Evolutionary conservation across 2,888 invertebrate genomes (phyloP), one percentile per base, ranked within the genome.

Genomic region (Melieria omissa): DNA sequence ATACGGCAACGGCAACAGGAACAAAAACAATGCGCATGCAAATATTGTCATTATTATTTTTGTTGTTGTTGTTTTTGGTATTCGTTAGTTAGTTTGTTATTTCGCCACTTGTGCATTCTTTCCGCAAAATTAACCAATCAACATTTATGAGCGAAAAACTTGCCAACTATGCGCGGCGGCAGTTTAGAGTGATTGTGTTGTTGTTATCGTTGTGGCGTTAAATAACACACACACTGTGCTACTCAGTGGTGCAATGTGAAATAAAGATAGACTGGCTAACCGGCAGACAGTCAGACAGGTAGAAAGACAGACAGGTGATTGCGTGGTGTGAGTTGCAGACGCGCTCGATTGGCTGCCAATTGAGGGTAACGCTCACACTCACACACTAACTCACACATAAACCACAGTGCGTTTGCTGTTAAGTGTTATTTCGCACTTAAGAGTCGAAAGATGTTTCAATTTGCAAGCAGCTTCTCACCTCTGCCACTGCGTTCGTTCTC

Each of bases 391-490:
- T 55, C 62, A 55, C 9, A 14, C 54, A 70, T 62, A 29, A 29
- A 29, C 29, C 29, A 29, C 29, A 29, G 29, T 29, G 29, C 29
- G 29, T 29, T 29, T 62, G 55, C 58, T 16, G 67, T 58, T 67
- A 73, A 73, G 73, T 76, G 74, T 75, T 75, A 75, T 78, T 80
- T 80, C 76, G 74, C 80, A 79, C 79, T 78, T 78, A 79, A 80
- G 79, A 78, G 79, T 75, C 73, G 70, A 78, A 79, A 79, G 79
- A 80, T 80, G 80, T 80, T 80, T 77, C 77, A 76, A 77, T 78
- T 77, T 76, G 69, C 77, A 75, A 73, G 75, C 74, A 76, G 74
- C 77, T 76, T 78, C 76, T 72, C 76, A 73, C 76, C 75, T 71
- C 68, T 74, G 71, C 69, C 62, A 62, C 63, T 69, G 66, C 14